Evolutionary conservation across 2,797 vertebrate genomes (phyloP).

Genomic region (Microchirus variegatus): DNA sequence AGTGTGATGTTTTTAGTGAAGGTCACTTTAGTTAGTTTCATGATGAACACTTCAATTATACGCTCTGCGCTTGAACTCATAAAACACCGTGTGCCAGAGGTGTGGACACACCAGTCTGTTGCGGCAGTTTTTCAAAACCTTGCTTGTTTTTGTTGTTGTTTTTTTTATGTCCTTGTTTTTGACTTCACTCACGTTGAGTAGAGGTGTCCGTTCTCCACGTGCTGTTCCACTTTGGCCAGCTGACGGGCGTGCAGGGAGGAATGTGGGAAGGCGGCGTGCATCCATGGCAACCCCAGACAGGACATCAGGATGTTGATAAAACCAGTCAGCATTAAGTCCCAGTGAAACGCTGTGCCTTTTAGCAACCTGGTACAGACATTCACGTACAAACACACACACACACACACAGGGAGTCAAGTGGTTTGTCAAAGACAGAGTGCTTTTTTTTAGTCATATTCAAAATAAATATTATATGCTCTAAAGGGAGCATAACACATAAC

Average conservation of each 20-base stretch:
- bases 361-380: constrained; percentile 81
- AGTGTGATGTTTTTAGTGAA: background rate
- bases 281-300: constrained; percentile 93
- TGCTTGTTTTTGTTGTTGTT: too few species aligned
- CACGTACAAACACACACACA: constrained; percentile 19
- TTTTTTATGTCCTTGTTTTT: background rate
- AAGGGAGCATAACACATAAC: background rate
- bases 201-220: constrained; percentile 91
- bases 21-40: too few species aligned
- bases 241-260: constrained; percentile 93
- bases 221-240: constrained; percentile 91
- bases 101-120: background rate
- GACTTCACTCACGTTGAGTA: constrained; percentile 88
- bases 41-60: background rate
- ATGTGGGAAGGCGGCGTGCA: constrained; percentile 95
- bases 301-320: constrained; percentile 94
- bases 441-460: too few species aligned
- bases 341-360: constrained; percentile 96
- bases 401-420: constrained; percentile 12
- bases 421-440: constrained; percentile 7
- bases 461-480: too few species aligned
- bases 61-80: background rate
- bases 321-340: constrained; percentile 94
- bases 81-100: background rate
- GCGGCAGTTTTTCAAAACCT: constrained; percentile 2